phyloP scores from a whole-genome alignment of 2,888 invertebrate genomes.

The Temnothorax rugatulus region DNA sequence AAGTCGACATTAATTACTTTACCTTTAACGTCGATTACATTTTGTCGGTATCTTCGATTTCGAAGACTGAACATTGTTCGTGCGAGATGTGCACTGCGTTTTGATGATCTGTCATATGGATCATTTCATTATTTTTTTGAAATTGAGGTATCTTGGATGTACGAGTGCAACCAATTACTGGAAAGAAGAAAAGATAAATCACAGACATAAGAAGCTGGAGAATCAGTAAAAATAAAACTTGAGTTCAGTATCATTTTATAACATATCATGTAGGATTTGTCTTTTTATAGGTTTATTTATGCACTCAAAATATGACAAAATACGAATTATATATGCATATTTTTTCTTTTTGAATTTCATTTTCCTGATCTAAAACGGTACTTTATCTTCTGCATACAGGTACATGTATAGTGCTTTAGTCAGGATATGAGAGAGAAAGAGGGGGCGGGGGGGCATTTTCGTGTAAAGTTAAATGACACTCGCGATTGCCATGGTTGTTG shows the following conservation, averaged over 20 bases:
- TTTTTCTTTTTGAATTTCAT: slow-evolving; percentile 11
- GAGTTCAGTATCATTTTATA: not conserved
- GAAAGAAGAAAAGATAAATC: slow-evolving; percentile 3
- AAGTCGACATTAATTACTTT: not conserved
- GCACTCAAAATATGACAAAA: not conserved
- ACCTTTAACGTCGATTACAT: not conserved
- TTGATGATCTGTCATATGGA: not conserved
- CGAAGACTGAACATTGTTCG: not conserved
- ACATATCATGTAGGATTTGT: not conserved
- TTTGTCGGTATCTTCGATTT: slow-evolving; percentile 3
- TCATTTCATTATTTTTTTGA: slow-evolving; percentile 41
- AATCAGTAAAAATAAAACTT: slow-evolving; percentile 3
- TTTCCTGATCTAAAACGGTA: not conserved
- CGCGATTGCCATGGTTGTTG: not conserved
- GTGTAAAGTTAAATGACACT: slow-evolving; percentile 6
- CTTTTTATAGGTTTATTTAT: not conserved
- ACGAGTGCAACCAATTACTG: slow-evolving; percentile 25
- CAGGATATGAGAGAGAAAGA: not conserved
- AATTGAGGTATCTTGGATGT: slow-evolving; percentile 54
- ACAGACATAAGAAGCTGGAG: not conserved
- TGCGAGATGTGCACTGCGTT: too few species aligned
- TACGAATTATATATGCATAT: not conserved
- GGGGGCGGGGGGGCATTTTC: not conserved
- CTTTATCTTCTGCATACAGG: not conserved
- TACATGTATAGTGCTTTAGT: not conserved